phyloP scores from a whole-genome alignment of 2,888 invertebrate genomes.

The Xylota segnis region DNA sequence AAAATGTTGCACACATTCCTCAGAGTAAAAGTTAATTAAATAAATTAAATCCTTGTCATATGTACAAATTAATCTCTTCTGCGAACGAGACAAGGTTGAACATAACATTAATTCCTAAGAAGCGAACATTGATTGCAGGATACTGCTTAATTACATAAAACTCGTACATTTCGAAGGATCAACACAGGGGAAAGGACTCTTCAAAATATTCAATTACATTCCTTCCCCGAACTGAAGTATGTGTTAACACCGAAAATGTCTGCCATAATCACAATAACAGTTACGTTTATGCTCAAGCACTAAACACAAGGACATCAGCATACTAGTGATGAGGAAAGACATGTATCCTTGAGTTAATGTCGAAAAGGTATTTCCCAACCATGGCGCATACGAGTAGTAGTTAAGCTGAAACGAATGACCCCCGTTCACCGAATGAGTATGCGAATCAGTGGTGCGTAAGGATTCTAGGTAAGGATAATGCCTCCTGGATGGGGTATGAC shows the following conservation, averaged over 20 bases:
- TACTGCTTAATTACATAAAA: background rate
- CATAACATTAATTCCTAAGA: background rate
- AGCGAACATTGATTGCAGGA: background rate
- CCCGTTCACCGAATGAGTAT: background rate
- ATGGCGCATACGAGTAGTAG: background rate
- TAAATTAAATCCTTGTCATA: too few relatives aligned
- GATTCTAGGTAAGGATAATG: conserved; percentile 1
- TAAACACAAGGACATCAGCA: background rate
- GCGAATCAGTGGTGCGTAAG: background rate
- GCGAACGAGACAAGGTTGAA: background rate
- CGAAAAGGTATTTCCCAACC: background rate
- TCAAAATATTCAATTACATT: background rate
- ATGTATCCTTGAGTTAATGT: background rate
- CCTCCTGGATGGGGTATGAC: conserved; percentile 3
- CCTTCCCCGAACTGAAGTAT: background rate
- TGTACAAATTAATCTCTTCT: background rate
- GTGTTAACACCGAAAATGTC: background rate
- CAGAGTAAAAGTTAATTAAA: too few relatives aligned
- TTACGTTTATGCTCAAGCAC: background rate
- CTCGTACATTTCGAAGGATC: background rate
- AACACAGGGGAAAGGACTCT: background rate
- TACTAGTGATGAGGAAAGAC: background rate
- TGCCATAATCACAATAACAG: background rate
- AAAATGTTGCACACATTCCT: too few relatives aligned
- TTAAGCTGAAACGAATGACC: background rate